Base-by-base conservation (phyloP, 1,140 invertebrate genomes). In the Zaprionus capensis region DNA sequence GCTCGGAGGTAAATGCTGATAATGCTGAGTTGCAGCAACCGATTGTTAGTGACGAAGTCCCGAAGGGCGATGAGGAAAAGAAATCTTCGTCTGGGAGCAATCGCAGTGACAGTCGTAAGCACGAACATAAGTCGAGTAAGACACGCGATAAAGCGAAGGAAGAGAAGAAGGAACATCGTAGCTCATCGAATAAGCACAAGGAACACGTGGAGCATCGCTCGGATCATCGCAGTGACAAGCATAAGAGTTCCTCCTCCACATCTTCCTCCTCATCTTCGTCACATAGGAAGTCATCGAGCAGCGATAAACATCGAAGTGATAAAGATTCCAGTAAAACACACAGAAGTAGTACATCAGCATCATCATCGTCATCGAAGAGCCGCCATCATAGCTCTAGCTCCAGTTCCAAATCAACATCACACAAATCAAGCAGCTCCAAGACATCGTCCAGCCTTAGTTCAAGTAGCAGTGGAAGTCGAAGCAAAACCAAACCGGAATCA, bases 281-380 rank as follows among this genome's bases (percentile, higher is more conserved):
- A 17, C 71, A 68, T 15, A 78, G 49, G 4, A 91, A 91, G 22
- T 71, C 91, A 64, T 66, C 87, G 61, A 66, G 84, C 73, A 84
- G 73, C 65, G 69, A 80, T 67, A 67, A 80, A 44, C 67, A 82
- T n/a, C 58, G 64, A 0, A 77, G 67, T 24, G 87, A 91, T 4
- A 82, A 78, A 34, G 77, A 58, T 24, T 65, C 68, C 3, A 51
- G 49, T 22, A 80, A 62, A 73, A 76, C 65, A 31, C 76, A 83
- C 14, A 83, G 75, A 14, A 81, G 59, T 24, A 85, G 71, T 17
- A 73, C 85, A 49, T 67, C 70, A 4, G 26, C 34, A 46, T 41
- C 71, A 12, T 70, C 80, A 22, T 57, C 78, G 2, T 70, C 81
- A 14, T 75, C 80, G 6, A 83, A 82, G 15, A 82, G 78, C 17